Base-by-base conservation (phyloP, 1,140 invertebrate genomes). In the Phymastichus coffea region DNA sequence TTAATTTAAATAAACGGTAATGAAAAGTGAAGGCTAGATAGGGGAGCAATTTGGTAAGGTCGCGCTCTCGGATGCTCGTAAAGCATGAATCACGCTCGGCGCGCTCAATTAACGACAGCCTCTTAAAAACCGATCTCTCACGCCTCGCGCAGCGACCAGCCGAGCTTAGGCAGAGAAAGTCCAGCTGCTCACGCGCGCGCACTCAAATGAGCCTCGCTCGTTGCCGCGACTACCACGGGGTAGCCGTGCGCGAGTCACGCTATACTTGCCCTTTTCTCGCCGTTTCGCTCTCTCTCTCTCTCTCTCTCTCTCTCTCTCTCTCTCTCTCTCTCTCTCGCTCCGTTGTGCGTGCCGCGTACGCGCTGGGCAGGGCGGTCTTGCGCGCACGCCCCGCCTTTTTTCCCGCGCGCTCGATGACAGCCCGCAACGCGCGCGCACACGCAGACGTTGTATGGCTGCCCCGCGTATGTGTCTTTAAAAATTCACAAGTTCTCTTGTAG, bases 401-500 rank as follows among this genome's bases (percentile, higher is more conserved):
- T n/a, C 41, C 52, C 40, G 57, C 55, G 25, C 53, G 22, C 30
- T 8, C 23, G 41, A 4, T 4, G 40, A 17, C 12, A 43, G 19
- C 3, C 17, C 9, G 28, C 28, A 49, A 35, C 47, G 19, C 2
- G 47, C 47, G 28, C n/a, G n/a, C n/a, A n/a, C n/a, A n/a, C n/a
- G n/a, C n/a, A n/a, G n/a, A n/a, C 10, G 30, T 30, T 15, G 28
- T 65, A 57, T 47, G 48, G 38, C 48, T 0, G 17, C n/a, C n/a
- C n/a, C n/a, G n/a, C n/a, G n/a, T n/a, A n/a, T n/a, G n/a, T n/a
- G n/a, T n/a, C 22, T 30, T 53, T 61, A 57, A 64, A 61, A 62
- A 64, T 55, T 63, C 59, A 47, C 56, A 43, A 64, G 67, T 57
- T 53, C 60, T 64, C n/a, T 52, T 52, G 22, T 41, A 35, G 37